Evolutionary conservation across 2,113 vertebrate species (phyloP).

Genomic region (Carettochelys insculpta): DNA sequence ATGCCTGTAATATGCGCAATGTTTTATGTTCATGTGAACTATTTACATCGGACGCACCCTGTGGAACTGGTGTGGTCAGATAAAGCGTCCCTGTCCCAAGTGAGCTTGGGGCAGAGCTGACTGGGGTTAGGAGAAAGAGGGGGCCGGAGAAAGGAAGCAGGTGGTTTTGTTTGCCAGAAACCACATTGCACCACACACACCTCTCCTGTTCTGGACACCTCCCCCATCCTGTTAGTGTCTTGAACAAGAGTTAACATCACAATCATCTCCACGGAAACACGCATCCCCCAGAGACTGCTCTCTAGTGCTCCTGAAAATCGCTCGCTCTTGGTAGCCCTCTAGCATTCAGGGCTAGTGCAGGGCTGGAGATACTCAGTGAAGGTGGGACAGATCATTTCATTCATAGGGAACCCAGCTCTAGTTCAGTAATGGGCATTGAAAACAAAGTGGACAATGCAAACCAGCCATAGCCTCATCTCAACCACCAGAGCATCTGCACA

Average conservation of each 20-base stretch:
- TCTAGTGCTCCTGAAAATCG: neutral
- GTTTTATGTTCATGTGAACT: conserved; percentile 70
- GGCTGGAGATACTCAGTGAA: neutral
- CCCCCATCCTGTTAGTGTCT: conserved; percentile 42
- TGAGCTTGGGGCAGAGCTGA: conserved; percentile 48
- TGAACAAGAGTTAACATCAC: conserved; percentile 45
- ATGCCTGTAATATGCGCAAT: conserved; percentile 78
- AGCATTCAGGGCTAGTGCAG: neutral
- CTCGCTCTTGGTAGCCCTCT: conserved; percentile 40
- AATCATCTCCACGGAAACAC: conserved; percentile 36
- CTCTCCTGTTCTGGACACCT: neutral
- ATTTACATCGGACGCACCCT: conserved; percentile 77
- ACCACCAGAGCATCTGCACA: neutral
- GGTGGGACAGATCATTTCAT: neutral
- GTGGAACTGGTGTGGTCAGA: conserved; percentile 67
- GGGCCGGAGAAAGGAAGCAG: conserved; percentile 65
- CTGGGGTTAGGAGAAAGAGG: conserved; percentile 29
- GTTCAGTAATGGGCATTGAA: neutral
- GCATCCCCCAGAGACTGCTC: conserved; percentile 24
- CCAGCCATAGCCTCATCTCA: neutral
- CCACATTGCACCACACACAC: neutral
- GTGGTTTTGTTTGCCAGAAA: conserved; percentile 57
- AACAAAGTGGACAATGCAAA: neutral
- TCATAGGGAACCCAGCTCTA: neutral
- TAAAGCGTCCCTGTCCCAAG: conserved; percentile 41